Conservation (phyloP, 2,888 invertebrate species). For the Bombylius discolor region DNA sequence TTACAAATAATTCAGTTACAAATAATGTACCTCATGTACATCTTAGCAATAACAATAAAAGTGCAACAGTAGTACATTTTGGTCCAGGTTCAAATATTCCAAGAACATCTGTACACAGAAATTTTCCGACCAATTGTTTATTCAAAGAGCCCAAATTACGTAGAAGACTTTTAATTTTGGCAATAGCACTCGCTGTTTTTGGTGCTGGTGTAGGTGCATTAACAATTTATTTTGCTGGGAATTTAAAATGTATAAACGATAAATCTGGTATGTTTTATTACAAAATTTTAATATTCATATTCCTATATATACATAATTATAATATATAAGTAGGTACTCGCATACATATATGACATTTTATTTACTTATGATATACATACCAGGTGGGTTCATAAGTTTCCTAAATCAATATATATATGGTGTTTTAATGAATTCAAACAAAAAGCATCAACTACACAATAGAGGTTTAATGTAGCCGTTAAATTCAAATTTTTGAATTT, state of each 20-base stretch:
- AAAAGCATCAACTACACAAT: too few species aligned
- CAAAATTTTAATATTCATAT: too few species aligned
- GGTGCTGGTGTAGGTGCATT: slow-evolving; percentile 35
- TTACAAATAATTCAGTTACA: slow-evolving; percentile 6
- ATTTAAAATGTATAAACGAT: slow-evolving; percentile 1
- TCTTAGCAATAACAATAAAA: slow-evolving; percentile 15
- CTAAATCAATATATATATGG: too few species aligned
- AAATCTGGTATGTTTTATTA: background rate
- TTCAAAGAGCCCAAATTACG: slow-evolving; percentile 57
- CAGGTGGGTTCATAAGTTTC: too few species aligned
- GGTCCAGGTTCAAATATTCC: slow-evolving; percentile 17
- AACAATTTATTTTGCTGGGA: slow-evolving; percentile 31
- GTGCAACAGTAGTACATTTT: slow-evolving; percentile 32
- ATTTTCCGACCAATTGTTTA: slow-evolving; percentile 21
- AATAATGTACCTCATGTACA: slow-evolving; percentile 15
- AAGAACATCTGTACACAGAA: slow-evolving; percentile 17
- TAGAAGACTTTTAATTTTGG: slow-evolving; percentile 38
- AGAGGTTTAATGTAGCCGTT: too few species aligned
- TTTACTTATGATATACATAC: too few species aligned
- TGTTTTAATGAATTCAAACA: too few species aligned
- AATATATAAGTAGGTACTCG: too few species aligned
- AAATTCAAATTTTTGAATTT: too few species aligned
- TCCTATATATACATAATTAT: too few species aligned
- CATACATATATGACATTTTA: too few species aligned
- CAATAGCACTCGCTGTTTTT: slow-evolving; percentile 31